Percentiles rank a stretch among this genome's conserved stretches.
phyloP scores from a whole-genome alignment of 2,113 vertebrate species.

The Platichthys flesus region DNA sequence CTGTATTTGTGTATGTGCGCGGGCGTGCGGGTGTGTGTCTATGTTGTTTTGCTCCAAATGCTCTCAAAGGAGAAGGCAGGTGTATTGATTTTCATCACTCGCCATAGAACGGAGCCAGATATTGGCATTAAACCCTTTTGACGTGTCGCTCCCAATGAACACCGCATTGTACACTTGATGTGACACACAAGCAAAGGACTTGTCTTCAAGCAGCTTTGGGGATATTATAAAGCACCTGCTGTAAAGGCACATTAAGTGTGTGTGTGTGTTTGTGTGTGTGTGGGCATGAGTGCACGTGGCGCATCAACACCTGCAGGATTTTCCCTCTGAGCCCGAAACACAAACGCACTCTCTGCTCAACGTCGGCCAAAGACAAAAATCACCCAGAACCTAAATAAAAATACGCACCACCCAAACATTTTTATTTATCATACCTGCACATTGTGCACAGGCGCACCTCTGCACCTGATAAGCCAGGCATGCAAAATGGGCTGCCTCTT shows the following conservation, averaged over 20 bases:
- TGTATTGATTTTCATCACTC: constrained; percentile 75
- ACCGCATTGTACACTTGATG: constrained; percentile 57
- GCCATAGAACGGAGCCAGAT: constrained; percentile 65
- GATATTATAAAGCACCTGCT: constrained; percentile 36
- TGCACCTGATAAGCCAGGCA: constrained; percentile 48
- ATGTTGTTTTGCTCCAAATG: constrained; percentile 43
- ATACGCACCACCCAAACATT: constrained; percentile 24
- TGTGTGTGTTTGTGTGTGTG: constrained; percentile 10
- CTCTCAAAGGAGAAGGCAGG: constrained; percentile 61
- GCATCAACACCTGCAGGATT: constrained; percentile 1
- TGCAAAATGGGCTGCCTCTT: constrained; percentile 54
- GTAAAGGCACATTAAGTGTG: background rate
- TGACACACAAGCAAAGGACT: constrained; percentile 45
- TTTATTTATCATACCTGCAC: constrained; percentile 61
- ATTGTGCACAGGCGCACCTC: constrained; percentile 39
- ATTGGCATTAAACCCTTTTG: constrained; percentile 79
- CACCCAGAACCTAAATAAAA: constrained; percentile 37
- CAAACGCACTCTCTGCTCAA: constrained; percentile 20
- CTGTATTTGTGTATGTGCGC: constrained; percentile 27
- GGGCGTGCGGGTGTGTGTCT: constrained; percentile 14
- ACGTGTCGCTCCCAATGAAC: constrained; percentile 68
- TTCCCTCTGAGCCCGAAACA: constrained; percentile 26
- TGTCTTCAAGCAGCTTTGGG: constrained; percentile 13
- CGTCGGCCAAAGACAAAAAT: constrained; percentile 45
- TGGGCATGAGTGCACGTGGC: background rate